Base-by-base conservation (phyloP, 2,113 vertebrate species). In the Suricata suricatta region DNA sequence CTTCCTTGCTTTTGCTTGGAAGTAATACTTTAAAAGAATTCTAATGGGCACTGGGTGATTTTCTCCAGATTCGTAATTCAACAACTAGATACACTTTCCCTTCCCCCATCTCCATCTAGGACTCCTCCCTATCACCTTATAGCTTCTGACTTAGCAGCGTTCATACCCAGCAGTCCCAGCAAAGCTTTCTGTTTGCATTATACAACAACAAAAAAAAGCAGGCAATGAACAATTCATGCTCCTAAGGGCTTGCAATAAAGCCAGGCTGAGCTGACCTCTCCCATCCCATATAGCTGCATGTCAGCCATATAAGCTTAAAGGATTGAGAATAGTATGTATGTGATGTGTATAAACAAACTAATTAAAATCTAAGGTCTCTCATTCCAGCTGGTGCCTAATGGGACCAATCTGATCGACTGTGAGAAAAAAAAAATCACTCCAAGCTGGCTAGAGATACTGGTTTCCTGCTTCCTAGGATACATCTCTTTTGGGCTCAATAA, bases 111-210 rank as follows among this genome's bases (percentile, higher is more conserved):
- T 25, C n/a, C 90, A 94, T 82, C 83, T 27, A 82, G 93, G 77
- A 83, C 94, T 88, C 93, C 85, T 38, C 97, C 97, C 96, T 98
- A 97, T 98, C 97, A 99, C 98, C 98, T 98, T 97, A 98, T 95
- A 86, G 98, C 98, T 98, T 95, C 98, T 0, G 90, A 96, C 72
- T 97, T 92, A 41, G 96, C 97, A 92, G 93, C 54, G 19, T 94
- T 95, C 97, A 96, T 95, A 76, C 95, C 89, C 93, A 93, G 94
- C 74, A 96, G 96, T 94, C 81, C 12, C 96, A 96, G 77, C 82
- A 98, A 83, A 98, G 97, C 96, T 96, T 15, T 92, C 89, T 81
- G 85, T 74, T 98, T 93, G 81, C 77, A 95, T 92, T 96, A 95
- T 83, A 83, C 0, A 29, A 92, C 82, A 83, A 41, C 41, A 41